These are phyloP conservation scores for Dromas ardeola DNA, from an alignment of 2,113 vertebrate genomes.

Conservation along the genomic window DNA sequence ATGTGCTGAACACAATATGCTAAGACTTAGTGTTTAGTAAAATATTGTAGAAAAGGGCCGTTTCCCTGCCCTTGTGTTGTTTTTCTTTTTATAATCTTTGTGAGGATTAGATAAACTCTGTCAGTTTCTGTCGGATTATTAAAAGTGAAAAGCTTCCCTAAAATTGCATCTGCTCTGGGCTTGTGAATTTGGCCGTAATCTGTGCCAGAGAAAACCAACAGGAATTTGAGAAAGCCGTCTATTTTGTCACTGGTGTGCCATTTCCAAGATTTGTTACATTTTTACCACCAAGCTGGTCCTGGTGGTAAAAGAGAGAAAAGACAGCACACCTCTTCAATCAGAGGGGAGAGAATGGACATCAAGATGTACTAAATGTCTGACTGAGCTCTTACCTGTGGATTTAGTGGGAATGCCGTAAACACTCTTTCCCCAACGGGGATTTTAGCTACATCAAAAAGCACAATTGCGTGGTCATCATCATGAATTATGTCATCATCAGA, in stretches of 20 bases:
- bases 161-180: not conserved
- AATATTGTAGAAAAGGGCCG: not conserved
- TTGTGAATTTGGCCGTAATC: not conserved
- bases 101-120: not conserved
- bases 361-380: not conserved
- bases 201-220: not conserved
- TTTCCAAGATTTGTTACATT: not conserved
- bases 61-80: not conserved
- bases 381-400: slow-evolving; percentile 34
- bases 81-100: not conserved
- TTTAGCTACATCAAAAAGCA: slow-evolving; percentile 77
- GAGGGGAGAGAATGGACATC: not conserved
- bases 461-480: slow-evolving; percentile 62
- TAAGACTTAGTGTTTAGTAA: not conserved
- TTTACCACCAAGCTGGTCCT: not conserved
- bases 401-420: slow-evolving; percentile 49
- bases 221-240: not conserved
- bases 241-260: not conserved
- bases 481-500: slow-evolving; percentile 68
- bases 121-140: not conserved
- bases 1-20: not conserved
- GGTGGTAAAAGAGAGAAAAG: not conserved
- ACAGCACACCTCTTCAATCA: not conserved
- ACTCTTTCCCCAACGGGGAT: slow-evolving; percentile 55
- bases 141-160: not conserved